phyloP scores from a whole-genome alignment of 2,797 vertebrate genomes.

The Champsocephalus esox region DNA sequence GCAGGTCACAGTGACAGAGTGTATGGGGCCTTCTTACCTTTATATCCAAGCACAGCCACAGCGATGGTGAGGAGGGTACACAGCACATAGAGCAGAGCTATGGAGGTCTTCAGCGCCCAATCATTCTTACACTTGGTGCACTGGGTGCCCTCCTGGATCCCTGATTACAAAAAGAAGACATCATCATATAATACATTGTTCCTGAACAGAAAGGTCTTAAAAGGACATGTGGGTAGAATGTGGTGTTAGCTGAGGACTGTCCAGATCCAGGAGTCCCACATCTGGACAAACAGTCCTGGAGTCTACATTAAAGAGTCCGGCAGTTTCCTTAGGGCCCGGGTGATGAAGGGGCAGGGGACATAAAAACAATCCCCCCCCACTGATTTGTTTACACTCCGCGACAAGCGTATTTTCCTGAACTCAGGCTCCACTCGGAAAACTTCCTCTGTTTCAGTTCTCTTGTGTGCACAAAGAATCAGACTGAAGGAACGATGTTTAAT shows the following conservation, averaged over 20 bases:
- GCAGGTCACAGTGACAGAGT: neutral
- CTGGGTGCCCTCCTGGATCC: constrained; percentile 96
- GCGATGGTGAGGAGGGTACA: constrained; percentile 94
- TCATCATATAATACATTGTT: constrained; percentile 29
- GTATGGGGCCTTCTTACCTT: constrained; percentile 86
- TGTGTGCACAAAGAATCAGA: constrained; percentile 13
- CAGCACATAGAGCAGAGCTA: constrained; percentile 93
- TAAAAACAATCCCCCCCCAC: constrained; percentile 83
- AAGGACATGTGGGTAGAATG: constrained; percentile 42
- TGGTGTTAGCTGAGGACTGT: constrained; percentile 43
- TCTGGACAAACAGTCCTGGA: constrained; percentile 90
- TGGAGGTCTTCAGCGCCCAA: constrained; percentile 96
- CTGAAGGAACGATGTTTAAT: neutral
- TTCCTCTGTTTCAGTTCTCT: constrained; percentile 29
- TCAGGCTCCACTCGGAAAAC: constrained; percentile 64
- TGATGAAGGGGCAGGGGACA: constrained; percentile 83
- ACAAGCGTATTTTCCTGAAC: constrained; percentile 88
- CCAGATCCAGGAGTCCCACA: constrained; percentile 79
- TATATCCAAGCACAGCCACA: constrained; percentile 94
- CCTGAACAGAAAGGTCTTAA: constrained; percentile 24
- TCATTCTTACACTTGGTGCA: constrained; percentile 98
- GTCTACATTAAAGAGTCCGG: constrained; percentile 88
- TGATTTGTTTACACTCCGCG: constrained; percentile 84
- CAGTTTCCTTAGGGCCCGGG: constrained; percentile 80
- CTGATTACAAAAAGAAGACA: constrained; percentile 80